phyloP scores from a whole-genome alignment of 2,888 invertebrate genomes.

The Meghimatium bilineatum region DNA sequence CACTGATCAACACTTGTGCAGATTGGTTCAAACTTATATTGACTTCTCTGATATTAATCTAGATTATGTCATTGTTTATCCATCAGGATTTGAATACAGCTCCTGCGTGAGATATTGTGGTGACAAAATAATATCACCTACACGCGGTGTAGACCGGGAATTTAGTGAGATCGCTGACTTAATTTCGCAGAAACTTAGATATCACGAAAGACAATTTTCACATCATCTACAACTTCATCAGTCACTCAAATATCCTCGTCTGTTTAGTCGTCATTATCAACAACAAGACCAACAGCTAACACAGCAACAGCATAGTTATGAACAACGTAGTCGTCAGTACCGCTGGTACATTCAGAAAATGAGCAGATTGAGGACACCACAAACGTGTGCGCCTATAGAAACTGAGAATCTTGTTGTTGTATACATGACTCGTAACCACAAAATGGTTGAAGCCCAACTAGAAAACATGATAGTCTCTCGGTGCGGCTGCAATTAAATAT shows the following conservation, averaged over 20 bases:
- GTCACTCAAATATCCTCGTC: too few relatives aligned
- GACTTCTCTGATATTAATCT: conserved; percentile 8
- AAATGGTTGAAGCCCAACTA: background rate
- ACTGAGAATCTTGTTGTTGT: background rate
- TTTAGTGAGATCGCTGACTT: background rate
- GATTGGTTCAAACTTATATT: background rate
- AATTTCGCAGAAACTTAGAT: background rate
- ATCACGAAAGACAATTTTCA: background rate
- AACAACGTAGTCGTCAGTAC: background rate
- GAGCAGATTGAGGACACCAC: background rate
- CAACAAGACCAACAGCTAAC: background rate
- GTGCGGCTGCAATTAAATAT: background rate
- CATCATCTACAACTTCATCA: background rate
- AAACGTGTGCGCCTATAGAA: background rate
- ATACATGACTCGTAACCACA: background rate
- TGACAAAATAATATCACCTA: background rate
- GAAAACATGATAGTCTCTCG: conserved; percentile 3
- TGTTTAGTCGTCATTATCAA: background rate
- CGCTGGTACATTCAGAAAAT: background rate
- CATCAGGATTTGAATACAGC: conserved; percentile 10
- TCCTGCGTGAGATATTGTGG: background rate
- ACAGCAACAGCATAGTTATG: background rate
- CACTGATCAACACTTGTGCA: background rate
- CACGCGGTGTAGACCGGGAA: background rate
- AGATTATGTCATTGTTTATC: conserved; percentile 1